A percentile compares a stretch with the other conserved stretches of the same genome.
phyloP scores from a whole-genome alignment of 2,113 vertebrate species.

The Anolis carolinensis region DNA sequence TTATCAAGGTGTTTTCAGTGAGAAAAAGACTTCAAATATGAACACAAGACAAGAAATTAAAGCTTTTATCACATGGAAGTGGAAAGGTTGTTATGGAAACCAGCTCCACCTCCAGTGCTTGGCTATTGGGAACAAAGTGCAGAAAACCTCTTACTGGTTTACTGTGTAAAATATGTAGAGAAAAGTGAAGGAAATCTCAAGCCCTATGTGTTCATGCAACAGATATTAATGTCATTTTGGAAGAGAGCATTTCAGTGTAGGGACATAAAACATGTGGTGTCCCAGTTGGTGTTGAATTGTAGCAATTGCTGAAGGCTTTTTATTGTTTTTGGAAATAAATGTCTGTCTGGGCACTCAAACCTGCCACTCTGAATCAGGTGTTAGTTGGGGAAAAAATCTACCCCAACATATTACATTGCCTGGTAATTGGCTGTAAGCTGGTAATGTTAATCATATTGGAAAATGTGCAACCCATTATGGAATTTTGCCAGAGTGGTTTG shows the following conservation, averaged over 20 bases:
- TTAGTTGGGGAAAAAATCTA: too few relatives aligned
- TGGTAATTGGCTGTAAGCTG: too few relatives aligned
- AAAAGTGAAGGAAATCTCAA: background rate
- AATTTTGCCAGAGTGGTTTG: too few relatives aligned
- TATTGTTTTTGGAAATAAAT: too few relatives aligned
- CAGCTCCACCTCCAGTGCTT: background rate
- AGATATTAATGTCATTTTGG: background rate
- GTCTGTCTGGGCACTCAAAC: too few relatives aligned
- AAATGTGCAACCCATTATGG: too few relatives aligned
- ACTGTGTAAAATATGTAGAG: constrained; percentile 1
- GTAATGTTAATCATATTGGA: too few relatives aligned
- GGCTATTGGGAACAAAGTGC: constrained; percentile 24
- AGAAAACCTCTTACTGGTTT: constrained; percentile 4
- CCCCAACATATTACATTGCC: too few relatives aligned
- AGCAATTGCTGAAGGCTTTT: too few relatives aligned
- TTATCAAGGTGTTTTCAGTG: constrained; percentile 12
- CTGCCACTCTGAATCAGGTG: too few relatives aligned
- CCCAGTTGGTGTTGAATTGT: too few relatives aligned
- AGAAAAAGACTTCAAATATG: constrained; percentile 22
- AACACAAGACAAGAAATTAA: background rate
- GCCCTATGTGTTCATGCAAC: background rate
- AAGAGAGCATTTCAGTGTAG: constrained; percentile 10
- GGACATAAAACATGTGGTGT: background rate
- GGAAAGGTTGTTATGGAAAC: constrained; percentile 46
- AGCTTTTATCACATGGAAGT: background rate